These are phyloP conservation scores for Leucozona laternaria DNA, from an alignment of 2,888 invertebrate genomes.

Conservation along the genomic window DNA sequence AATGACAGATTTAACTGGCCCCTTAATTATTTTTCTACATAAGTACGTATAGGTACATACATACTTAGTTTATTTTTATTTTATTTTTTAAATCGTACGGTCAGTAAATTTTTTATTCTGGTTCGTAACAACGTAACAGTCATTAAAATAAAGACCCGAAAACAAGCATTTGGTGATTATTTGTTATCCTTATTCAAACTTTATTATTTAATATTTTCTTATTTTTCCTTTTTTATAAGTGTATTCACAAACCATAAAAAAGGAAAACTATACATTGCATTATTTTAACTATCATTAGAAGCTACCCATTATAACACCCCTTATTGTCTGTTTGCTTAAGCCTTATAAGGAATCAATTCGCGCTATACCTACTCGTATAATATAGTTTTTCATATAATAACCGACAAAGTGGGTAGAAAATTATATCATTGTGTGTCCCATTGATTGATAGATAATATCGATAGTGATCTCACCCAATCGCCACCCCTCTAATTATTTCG, in stretches of 20 bases:
- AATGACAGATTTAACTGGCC: too few species aligned
- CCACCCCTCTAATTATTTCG: constrained; percentile 30
- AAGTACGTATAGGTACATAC: too few species aligned
- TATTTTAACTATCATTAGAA: neutral
- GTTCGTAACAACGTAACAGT: too few species aligned
- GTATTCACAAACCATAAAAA: neutral
- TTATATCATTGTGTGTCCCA: constrained; percentile 60
- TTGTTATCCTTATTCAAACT: too few species aligned
- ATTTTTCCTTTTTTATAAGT: neutral
- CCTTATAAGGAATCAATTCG: constrained; percentile 46
- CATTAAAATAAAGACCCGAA: too few species aligned
- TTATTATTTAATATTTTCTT: neutral
- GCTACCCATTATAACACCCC: neutral
- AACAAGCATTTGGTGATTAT: too few species aligned
- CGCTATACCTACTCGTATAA: constrained; percentile 6
- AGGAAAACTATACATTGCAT: neutral
- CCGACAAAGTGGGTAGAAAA: constrained; percentile 69
- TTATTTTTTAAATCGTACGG: too few species aligned
- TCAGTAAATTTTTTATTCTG: too few species aligned
- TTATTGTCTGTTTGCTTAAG: neutral
- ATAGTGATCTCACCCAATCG: constrained; percentile 51
- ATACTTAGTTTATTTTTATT: too few species aligned
- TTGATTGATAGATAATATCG: constrained; percentile 68
- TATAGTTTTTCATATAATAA: constrained; percentile 37
- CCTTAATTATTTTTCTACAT: too few species aligned